Conservation (phyloP, 2,797 vertebrate species). For the Fringilla coelebs region DNA sequence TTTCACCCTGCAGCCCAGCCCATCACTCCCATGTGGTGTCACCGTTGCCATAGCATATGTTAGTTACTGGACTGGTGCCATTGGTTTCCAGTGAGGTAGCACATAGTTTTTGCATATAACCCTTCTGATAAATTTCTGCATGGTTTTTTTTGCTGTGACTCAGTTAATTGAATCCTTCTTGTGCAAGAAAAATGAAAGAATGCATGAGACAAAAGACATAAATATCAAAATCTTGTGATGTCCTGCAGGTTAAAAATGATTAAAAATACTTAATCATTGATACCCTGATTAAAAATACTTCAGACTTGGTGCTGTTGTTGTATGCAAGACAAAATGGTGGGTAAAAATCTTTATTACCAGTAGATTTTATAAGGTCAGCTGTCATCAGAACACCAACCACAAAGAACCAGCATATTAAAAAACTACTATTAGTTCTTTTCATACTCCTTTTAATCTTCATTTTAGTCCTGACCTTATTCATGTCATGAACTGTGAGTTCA, state of each 20-base stretch:
- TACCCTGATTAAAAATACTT: not conserved
- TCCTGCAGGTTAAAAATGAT: not conserved
- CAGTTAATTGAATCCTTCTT: constrained; percentile 53
- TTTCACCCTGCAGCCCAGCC: constrained; percentile 34
- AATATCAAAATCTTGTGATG: not conserved
- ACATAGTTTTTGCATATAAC: constrained; percentile 62
- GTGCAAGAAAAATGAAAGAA: constrained; percentile 18
- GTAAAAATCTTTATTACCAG: not conserved
- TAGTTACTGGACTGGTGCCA: constrained; percentile 68
- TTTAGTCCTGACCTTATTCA: constrained; percentile 3
- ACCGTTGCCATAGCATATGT: constrained; percentile 42
- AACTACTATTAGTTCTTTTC: not conserved
- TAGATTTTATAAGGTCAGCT: constrained; percentile 29
- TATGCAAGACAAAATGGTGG: not conserved
- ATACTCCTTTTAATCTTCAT: not conserved
- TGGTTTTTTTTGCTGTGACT: constrained; percentile 46
- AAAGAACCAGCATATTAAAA: not conserved
- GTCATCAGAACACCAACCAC: not conserved
- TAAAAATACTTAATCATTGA: not conserved
- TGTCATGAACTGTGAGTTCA: constrained; percentile 7
- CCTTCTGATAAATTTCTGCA: constrained; percentile 67
- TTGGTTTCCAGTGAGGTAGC: constrained; percentile 61
- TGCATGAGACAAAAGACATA: not conserved
- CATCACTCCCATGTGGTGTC: constrained; percentile 39
- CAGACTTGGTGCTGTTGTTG: not conserved